phyloP scores from a whole-genome alignment of 2,797 vertebrate genomes.

The Dendrocincla fuliginosa region DNA sequence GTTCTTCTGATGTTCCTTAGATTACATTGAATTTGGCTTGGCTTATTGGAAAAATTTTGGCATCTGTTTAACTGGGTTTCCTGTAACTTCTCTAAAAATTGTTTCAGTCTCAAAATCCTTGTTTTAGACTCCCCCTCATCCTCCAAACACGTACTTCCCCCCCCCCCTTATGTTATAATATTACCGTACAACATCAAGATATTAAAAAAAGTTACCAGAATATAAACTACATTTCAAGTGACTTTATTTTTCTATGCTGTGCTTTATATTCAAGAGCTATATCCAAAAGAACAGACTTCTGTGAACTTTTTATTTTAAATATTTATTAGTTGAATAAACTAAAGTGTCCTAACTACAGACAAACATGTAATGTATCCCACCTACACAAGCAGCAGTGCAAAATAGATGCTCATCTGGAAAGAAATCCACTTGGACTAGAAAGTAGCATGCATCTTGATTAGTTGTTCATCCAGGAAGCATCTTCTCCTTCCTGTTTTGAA shows the following conservation, averaged over 20 bases:
- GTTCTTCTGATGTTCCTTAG: constrained; percentile 42
- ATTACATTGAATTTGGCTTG: constrained; percentile 43
- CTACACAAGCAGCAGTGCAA: constrained; percentile 4
- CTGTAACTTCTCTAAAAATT: constrained; percentile 37
- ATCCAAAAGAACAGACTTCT: background rate
- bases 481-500: constrained; percentile 40
- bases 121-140: background rate
- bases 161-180: background rate
- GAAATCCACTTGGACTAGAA: background rate
- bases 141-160: background rate
- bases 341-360: background rate
- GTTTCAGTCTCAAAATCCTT: constrained; percentile 21
- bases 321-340: constrained; percentile 41
- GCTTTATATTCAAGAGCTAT: background rate
- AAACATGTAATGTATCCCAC: background rate
- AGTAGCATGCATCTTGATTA: background rate
- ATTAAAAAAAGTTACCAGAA: background rate
- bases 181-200: background rate
- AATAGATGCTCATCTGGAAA: background rate
- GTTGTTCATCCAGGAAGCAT: constrained; percentile 29
- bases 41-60: background rate
- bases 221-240: background rate
- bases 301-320: constrained; percentile 10
- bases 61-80: background rate
- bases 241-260: background rate